These are phyloP conservation scores for Meta bourneti DNA, from an alignment of 2,888 invertebrate species.

Conservation along the genomic window DNA sequence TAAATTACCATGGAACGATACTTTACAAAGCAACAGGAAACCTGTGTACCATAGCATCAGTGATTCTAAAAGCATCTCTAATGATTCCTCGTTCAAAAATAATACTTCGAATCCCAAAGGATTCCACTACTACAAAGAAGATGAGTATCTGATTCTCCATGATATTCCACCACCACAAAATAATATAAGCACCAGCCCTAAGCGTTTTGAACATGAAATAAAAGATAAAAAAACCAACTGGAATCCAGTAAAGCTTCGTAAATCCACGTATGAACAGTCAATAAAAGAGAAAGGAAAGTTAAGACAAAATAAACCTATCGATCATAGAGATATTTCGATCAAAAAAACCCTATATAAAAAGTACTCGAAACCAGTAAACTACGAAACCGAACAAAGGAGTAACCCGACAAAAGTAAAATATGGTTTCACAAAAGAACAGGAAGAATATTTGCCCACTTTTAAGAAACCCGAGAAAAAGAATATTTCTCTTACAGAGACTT, in stretches of 20 bases:
- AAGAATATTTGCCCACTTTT: neutral
- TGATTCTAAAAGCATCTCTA: neutral
- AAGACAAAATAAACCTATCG: neutral
- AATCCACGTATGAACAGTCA: neutral
- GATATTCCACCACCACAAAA: slow-evolving; percentile 4
- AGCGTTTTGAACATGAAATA: neutral
- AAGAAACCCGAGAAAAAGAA: neutral
- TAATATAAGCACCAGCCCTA: neutral
- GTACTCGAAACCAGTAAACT: neutral
- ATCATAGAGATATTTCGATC: neutral
- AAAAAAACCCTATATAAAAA: neutral
- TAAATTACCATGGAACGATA: neutral
- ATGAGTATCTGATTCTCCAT: slow-evolving; percentile 34
- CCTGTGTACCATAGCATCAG: neutral
- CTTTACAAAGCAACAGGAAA: neutral
- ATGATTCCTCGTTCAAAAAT: neutral
- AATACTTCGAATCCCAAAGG: neutral
- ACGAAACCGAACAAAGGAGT: neutral
- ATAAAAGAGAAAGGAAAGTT: neutral
- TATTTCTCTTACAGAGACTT: neutral
- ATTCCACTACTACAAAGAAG: slow-evolving; percentile 33
- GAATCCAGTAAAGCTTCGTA: slow-evolving; percentile 14
- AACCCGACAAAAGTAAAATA: neutral
- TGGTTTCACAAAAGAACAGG: neutral
- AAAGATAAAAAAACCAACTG: neutral